These are phyloP conservation scores for Tragelaphus imberbis DNA, from an alignment of 2,113 vertebrate species.

Conservation along the genomic window DNA sequence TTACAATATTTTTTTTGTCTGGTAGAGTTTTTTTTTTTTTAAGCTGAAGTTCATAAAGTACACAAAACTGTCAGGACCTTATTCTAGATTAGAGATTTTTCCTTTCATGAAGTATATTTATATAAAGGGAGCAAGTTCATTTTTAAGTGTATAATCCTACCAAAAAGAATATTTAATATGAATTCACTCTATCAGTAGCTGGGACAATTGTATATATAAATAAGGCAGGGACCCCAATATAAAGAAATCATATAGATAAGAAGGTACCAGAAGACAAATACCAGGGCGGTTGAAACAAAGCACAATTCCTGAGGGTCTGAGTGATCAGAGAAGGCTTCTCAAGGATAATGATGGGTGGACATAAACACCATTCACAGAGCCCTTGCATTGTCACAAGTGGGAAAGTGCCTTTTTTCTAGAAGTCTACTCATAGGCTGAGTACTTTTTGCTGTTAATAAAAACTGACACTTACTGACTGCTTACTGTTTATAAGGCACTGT, in stretches of 20 bases:
- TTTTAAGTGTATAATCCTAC: neutral
- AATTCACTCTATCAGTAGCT: neutral
- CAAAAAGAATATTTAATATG: constrained; percentile 1
- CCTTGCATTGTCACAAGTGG: neutral
- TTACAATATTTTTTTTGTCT: neutral
- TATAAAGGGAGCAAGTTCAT: neutral
- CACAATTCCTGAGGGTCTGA: neutral
- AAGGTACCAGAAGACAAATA: neutral
- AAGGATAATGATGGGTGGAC: neutral
- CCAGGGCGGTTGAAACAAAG: neutral
- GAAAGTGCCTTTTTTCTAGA: neutral
- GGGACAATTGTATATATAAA: neutral
- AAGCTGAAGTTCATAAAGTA: constrained; percentile 20
- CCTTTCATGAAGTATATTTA: neutral
- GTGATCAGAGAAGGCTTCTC: neutral
- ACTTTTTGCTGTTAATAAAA: neutral
- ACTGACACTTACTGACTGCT: neutral
- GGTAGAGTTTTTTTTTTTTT: neutral
- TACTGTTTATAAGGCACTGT: neutral
- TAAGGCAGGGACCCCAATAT: neutral
- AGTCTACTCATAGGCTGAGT: neutral
- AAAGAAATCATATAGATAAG: neutral
- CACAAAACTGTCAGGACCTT: neutral
- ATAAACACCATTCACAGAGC: neutral
- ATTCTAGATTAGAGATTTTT: neutral